Conservation (phyloP, 2,113 vertebrate species). For the Onychostoma macrolepis region DNA sequence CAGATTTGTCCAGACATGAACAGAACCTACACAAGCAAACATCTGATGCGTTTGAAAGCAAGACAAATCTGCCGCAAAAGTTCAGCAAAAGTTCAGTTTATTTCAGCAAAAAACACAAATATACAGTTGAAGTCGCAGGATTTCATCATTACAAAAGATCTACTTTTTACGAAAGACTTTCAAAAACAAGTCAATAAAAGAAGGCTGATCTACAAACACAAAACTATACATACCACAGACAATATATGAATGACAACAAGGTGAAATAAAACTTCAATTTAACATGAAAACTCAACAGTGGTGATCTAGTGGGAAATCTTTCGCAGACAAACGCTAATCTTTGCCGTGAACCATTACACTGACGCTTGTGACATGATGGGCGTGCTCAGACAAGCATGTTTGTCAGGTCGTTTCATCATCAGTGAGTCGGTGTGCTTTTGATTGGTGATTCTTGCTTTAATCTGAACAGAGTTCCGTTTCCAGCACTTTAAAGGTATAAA, state of each 20-base stretch:
- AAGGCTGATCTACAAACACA: conserved; percentile 5
- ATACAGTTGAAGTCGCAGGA: conserved; percentile 37
- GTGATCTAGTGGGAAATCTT: background rate
- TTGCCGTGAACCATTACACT: background rate
- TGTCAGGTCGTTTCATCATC: background rate
- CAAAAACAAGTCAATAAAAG: background rate
- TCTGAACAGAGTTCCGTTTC: background rate
- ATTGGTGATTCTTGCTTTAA: background rate
- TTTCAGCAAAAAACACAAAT: background rate
- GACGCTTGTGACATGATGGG: background rate
- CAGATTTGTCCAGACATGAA: background rate
- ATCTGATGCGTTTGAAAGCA: background rate
- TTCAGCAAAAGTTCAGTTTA: background rate
- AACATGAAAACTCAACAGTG: background rate
- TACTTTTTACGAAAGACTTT: background rate
- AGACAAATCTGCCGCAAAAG: background rate
- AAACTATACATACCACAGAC: background rate
- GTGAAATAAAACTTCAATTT: background rate
- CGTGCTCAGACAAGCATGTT: background rate
- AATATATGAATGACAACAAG: background rate
- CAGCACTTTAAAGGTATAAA: background rate
- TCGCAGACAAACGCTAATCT: background rate
- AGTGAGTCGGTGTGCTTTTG: background rate
- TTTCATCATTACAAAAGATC: conserved; percentile 12
- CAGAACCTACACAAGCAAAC: background rate